Percentiles rank a stretch among this genome's conserved stretches.
These are phyloP conservation scores for Orientallactaga sibirica DNA, from an alignment of 2,797 vertebrate species.

Conservation along the genomic window DNA sequence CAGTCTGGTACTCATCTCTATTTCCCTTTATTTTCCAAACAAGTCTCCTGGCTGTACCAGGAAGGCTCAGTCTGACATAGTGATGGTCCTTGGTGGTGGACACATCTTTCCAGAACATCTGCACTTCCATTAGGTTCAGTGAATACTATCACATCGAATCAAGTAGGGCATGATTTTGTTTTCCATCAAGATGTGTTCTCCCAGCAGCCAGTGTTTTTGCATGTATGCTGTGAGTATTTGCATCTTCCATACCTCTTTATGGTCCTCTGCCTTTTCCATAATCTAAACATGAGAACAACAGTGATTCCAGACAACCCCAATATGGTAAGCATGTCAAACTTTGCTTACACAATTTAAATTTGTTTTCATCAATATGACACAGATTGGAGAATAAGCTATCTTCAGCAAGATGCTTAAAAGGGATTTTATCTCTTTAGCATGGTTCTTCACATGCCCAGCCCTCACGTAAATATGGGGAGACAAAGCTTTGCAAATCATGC, in stretches of 20 bases:
- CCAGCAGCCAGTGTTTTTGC: not conserved
- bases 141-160: not conserved
- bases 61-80: not conserved
- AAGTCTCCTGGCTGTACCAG: not conserved
- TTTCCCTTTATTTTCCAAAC: not conserved
- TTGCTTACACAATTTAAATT: not conserved
- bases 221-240: not conserved
- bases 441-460: not conserved
- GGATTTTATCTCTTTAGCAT: not conserved
- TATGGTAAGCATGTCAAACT: not conserved
- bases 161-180: not conserved
- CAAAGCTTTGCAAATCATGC: not conserved
- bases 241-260: not conserved
- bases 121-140: not conserved
- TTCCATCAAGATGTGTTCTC: not conserved
- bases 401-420: not conserved
- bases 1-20: not conserved
- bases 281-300: not conserved
- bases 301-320: conserved; percentile 1
- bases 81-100: not conserved
- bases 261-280: not conserved
- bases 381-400: not conserved
- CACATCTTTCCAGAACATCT: not conserved
- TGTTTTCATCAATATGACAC: not conserved
- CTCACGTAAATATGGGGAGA: not conserved